A percentile compares a stretch with the other conserved stretches of the same genome.
These are phyloP conservation scores for Morelia viridis DNA, from an alignment of 2,797 vertebrate species.

Conservation along the genomic window DNA sequence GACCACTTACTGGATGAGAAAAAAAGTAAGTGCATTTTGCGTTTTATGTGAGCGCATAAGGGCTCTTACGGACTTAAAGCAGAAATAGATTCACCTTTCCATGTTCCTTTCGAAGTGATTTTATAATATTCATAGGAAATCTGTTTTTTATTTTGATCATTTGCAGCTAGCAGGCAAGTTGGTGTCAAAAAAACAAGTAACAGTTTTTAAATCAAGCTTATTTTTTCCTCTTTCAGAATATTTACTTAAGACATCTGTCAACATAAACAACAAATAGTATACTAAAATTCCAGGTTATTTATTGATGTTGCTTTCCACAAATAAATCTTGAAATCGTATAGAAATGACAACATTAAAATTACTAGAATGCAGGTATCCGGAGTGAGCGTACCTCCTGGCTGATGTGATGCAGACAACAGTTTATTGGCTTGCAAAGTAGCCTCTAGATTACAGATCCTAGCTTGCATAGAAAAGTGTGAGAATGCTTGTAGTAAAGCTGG, in stretches of 20 bases:
- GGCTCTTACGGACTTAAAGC: not conserved
- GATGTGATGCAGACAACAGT: too few species aligned
- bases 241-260: not conserved
- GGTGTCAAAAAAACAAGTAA: not conserved
- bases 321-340: too few species aligned
- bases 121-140: not conserved
- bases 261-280: not conserved
- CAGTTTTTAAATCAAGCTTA: not conserved
- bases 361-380: too few species aligned
- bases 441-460: too few species aligned
- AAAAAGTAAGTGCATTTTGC: not conserved
- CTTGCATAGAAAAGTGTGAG: too few species aligned
- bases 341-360: too few species aligned
- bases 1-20: not conserved
- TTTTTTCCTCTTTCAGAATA: not conserved
- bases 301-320: too few species aligned
- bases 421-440: too few species aligned
- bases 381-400: too few species aligned
- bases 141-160: not conserved
- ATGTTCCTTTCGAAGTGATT: not conserved
- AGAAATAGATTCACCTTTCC: not conserved
- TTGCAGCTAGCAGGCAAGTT: not conserved
- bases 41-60: not conserved
- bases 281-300: not conserved
- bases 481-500: too few species aligned